phyloP scores from a whole-genome alignment of 2,888 invertebrate species.

The Scaptomyza flava region DNA sequence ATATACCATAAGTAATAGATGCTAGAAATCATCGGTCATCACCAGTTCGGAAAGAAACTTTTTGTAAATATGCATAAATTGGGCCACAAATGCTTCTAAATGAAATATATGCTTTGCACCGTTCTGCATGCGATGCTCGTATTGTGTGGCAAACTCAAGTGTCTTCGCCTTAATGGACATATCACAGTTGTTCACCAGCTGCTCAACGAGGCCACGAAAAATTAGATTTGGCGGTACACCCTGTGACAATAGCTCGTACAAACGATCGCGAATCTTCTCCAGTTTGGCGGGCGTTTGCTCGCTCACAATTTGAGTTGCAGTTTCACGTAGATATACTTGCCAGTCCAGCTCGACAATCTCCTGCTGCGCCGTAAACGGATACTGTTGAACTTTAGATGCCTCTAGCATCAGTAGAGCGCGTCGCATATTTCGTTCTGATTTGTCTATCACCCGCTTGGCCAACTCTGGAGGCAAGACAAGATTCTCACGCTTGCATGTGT shows the following conservation, averaged over 20 bases:
- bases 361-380: constrained; percentile 92
- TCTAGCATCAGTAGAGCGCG: constrained; percentile 97
- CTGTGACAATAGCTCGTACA: constrained; percentile 97
- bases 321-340: constrained; percentile 94
- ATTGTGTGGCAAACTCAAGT: constrained; percentile 93
- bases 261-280: constrained; percentile 92
- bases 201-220: constrained; percentile 93
- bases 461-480: constrained; percentile 91
- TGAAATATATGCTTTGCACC: constrained; percentile 98
- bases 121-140: constrained; percentile 95
- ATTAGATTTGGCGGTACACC: constrained; percentile 97
- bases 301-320: constrained; percentile 92
- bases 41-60: constrained; percentile 87
- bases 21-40: constrained; percentile 82
- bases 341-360: constrained; percentile 95
- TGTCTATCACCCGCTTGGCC: constrained; percentile 90
- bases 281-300: constrained; percentile 95
- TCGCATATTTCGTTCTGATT: constrained; percentile 94
- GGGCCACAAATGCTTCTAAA: constrained; percentile 97
- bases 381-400: constrained; percentile 95
- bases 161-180: constrained; percentile 94
- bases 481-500: constrained; percentile 92
- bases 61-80: constrained; percentile 97
- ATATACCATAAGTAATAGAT: constrained; percentile 1
- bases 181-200: constrained; percentile 95